phyloP scores from a whole-genome alignment of 2,113 vertebrate species.

The Neofelis nebulosa region DNA sequence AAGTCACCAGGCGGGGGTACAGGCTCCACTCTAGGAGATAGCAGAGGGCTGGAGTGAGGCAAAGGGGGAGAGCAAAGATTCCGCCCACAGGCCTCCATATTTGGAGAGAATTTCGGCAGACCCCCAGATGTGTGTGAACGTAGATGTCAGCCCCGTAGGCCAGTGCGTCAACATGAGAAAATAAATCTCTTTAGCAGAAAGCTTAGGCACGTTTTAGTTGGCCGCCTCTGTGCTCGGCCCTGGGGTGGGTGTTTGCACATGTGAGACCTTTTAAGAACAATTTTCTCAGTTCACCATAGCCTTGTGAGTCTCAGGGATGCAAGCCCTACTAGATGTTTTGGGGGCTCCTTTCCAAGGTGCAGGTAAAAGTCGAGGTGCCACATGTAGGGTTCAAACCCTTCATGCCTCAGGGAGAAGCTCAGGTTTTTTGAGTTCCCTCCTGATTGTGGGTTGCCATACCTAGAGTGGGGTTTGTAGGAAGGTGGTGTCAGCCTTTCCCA shows the following conservation, averaged over 20 bases:
- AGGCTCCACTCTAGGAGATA: not conserved
- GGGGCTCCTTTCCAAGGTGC: not conserved
- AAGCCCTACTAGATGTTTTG: not conserved
- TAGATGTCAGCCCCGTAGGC: not conserved
- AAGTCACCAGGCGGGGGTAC: not conserved
- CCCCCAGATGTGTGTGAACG: not conserved
- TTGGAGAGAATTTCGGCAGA: not conserved
- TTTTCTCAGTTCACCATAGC: not conserved
- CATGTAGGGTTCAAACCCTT: not conserved
- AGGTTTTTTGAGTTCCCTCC: not conserved
- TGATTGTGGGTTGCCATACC: not conserved
- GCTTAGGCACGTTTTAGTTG: not conserved
- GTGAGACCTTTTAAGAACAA: not conserved
- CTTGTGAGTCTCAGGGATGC: not conserved
- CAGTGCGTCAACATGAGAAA: not conserved
- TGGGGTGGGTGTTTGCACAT: not conserved
- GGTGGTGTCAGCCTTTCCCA: not conserved
- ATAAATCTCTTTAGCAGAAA: not conserved
- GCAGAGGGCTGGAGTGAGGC: not conserved
- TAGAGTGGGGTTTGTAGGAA: not conserved
- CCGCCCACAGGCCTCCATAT: rapidly evolving
- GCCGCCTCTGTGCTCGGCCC: not conserved
- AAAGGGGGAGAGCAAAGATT: not conserved
- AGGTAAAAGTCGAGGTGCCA: not conserved
- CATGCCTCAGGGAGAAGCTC: not conserved